These are phyloP conservation scores for Rousettus leschenaultii DNA, from an alignment of 2,113 vertebrate species.

Conservation along the genomic window DNA sequence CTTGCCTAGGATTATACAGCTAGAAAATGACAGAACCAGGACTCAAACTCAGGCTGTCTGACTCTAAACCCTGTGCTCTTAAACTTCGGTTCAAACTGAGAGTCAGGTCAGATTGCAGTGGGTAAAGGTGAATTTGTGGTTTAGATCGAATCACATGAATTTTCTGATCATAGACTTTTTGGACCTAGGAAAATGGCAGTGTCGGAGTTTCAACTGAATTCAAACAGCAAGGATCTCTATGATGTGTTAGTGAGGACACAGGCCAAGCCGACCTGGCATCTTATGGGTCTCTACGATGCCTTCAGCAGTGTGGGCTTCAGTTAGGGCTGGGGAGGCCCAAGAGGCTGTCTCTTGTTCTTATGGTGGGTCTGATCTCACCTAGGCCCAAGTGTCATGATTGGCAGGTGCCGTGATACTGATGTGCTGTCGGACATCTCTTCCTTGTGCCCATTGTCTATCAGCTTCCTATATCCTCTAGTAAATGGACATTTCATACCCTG, in stretches of 20 bases:
- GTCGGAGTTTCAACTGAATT: not conserved
- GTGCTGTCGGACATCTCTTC: fast-evolving
- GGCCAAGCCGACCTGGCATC: not conserved
- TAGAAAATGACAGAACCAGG: not conserved
- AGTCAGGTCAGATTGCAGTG: not conserved
- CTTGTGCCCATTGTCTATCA: fast-evolving
- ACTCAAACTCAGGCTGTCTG: not conserved
- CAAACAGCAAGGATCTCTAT: fast-evolving
- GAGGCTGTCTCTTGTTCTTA: fast-evolving
- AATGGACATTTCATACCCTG: not conserved
- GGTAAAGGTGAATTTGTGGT: not conserved
- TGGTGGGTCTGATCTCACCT: not conserved
- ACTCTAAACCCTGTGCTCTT: not conserved
- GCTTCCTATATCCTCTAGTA: fast-evolving
- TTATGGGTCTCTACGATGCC: not conserved
- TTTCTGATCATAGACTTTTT: not conserved
- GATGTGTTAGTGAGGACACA: not conserved
- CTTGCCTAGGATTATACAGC: not conserved
- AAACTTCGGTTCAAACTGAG: not conserved
- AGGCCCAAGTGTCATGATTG: not conserved
- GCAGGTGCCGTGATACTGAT: not conserved
- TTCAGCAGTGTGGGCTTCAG: not conserved
- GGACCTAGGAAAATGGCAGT: not conserved
- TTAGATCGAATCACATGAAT: not conserved
- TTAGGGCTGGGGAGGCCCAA: no score